Conservation (phyloP, 2,888 invertebrate genomes). For the Sarcophaga rosellei region DNA sequence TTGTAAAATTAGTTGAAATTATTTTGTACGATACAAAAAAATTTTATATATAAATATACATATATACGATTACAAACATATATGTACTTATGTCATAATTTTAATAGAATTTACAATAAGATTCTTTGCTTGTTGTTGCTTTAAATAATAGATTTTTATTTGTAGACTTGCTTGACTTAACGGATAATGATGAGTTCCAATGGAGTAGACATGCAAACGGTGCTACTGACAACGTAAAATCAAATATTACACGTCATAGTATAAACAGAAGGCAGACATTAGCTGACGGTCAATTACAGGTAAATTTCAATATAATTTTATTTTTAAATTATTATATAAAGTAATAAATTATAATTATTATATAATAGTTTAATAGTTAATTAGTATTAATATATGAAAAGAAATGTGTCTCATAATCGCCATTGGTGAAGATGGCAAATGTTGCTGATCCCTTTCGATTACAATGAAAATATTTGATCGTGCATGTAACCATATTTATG, state of each 20-base stretch:
- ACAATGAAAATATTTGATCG: too few relatives aligned
- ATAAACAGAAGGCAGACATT: slow-evolving; percentile 73
- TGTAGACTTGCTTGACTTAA: slow-evolving; percentile 75
- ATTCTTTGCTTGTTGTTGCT: slow-evolving; percentile 6
- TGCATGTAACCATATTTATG: too few relatives aligned
- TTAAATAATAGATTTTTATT: slow-evolving; percentile 19
- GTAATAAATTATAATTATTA: background rate
- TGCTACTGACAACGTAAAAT: slow-evolving; percentile 30
- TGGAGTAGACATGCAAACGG: slow-evolving; percentile 75
- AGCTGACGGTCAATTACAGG: slow-evolving; percentile 68
- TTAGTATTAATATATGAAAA: too few relatives aligned
- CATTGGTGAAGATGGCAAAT: too few relatives aligned
- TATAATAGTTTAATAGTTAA: too few relatives aligned
- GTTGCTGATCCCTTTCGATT: too few relatives aligned
- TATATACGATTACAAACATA: background rate
- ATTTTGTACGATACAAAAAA: background rate
- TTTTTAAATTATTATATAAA: too few relatives aligned
- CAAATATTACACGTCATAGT: slow-evolving; percentile 70
- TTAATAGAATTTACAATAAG: too few relatives aligned
- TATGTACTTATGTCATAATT: background rate
- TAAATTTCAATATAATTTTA: slow-evolving; percentile 46
- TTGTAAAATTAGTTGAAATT: slow-evolving; percentile 23
- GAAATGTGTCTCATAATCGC: too few relatives aligned
- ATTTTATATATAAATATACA: too few relatives aligned
- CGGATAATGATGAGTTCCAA: slow-evolving; percentile 75